Evolutionary conservation across 2,888 invertebrate genomes (phyloP), one percentile per base, ranked within the genome.

Genomic region (Ptychoptera contaminata): DNA sequence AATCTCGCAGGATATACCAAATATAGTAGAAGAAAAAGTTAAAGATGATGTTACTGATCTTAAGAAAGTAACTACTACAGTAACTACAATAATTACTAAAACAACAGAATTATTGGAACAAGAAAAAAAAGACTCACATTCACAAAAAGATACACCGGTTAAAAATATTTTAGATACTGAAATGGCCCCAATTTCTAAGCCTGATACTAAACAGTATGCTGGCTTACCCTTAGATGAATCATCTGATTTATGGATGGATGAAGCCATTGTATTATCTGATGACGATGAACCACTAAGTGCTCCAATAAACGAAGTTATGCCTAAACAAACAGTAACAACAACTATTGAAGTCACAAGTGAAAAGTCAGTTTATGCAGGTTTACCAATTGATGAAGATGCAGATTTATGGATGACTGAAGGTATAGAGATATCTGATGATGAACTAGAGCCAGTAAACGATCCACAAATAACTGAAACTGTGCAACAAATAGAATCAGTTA

Each of bases 381-480:
- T 59, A 40, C 58, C 60, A 2, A 52, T 58, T 31, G 60, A 56
- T 45, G 57, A 59, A 23, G 51, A 59, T 0, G 50, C 58, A 15
- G 57, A 52, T 39, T 47, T 55, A 2, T 63, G 63, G 57, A 58
- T 67, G 56, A 65, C 67, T 44, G 62, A 67, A 44, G 59, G 61
- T n/a, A 58, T 62, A 49, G 52, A 52, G 6, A 55, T 66, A 37
- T 59, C 63, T n/a, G 61, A 60, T 42, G 53, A 23, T 23, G 23
- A 23, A 7, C 4, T 5, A 5, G 7, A 23, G 7, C 7, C 39
- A 4, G 46, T 30, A 30, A 16, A 34, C 38, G 11, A 40, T 37
- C 45, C 39, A 35, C 44, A 9, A 46, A 45, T 45, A 11, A 35
- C 37, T 8, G 1, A 16, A 16, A 40, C 10, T 29, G 6, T 14